A percentile compares a stretch with the other conserved stretches of the same genome.
Evolutionary conservation across 2,113 vertebrate species (phyloP).

Genomic region (Dipodomys spectabilis): DNA sequence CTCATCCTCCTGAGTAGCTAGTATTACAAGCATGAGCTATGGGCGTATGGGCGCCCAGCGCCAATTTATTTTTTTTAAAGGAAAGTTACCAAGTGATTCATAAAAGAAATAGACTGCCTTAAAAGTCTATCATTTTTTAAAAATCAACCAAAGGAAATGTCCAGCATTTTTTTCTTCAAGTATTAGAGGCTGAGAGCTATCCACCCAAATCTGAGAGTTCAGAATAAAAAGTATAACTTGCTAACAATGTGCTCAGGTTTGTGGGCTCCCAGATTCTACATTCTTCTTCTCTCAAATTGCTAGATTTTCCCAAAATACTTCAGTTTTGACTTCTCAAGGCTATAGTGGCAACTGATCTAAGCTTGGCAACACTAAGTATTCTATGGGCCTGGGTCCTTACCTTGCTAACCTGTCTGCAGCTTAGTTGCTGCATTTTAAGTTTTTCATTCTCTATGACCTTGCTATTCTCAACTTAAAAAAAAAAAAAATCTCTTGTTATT

Average conservation of each 20-base stretch:
- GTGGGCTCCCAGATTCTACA: not conserved
- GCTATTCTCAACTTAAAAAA: not conserved
- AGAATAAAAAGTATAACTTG: not conserved
- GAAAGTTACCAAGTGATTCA: not conserved
- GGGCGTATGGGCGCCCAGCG: no score
- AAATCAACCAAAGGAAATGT: conserved; percentile 9
- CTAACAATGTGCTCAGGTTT: not conserved
- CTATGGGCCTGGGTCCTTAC: not conserved
- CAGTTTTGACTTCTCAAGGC: not conserved
- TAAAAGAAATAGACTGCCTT: conserved; percentile 16
- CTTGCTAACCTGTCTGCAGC: not conserved
- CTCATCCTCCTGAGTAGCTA: no score
- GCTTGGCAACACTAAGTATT: not conserved
- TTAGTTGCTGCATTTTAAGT: not conserved
- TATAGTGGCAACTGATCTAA: not conserved
- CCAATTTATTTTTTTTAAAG: not conserved
- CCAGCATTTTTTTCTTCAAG: not conserved
- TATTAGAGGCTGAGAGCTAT: not conserved
- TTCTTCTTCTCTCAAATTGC: not conserved
- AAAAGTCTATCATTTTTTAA: not conserved
- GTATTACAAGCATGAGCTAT: no score
- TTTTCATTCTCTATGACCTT: not conserved
- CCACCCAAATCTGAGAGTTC: not conserved
- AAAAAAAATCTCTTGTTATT: not conserved
- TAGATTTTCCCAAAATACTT: not conserved